Evolutionary conservation across 1,140 invertebrate genomes (phyloP).

Genomic region (Heliconius melpomene): DNA sequence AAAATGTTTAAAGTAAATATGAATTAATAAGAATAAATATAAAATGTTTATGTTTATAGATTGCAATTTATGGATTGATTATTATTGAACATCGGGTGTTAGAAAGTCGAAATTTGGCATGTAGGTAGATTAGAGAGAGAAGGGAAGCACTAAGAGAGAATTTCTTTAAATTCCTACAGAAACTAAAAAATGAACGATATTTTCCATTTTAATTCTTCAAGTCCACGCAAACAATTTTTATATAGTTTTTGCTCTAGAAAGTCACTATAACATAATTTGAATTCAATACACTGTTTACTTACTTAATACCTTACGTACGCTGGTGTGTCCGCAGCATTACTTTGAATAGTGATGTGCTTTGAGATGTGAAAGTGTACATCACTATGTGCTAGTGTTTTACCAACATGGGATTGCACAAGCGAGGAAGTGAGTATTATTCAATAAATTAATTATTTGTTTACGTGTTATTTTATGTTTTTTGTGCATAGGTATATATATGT

Average conservation of each 20-base stretch:
- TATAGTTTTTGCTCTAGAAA: not conserved
- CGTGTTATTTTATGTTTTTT: slow-evolving; percentile 2
- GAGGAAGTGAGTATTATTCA: slow-evolving; percentile 59
- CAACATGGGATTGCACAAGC: slow-evolving; percentile 66
- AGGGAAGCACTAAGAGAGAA: too few species aligned
- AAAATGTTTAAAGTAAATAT: too few species aligned
- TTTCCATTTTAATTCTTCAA: too few species aligned
- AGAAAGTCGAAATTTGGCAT: too few species aligned
- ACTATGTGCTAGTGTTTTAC: slow-evolving; percentile 48
- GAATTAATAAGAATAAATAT: too few species aligned
- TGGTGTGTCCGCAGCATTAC: slow-evolving; percentile 28
- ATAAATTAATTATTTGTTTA: slow-evolving; percentile 8
- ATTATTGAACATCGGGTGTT: too few species aligned
- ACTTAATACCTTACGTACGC: slow-evolving; percentile 31
- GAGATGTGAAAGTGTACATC: slow-evolving; percentile 54
- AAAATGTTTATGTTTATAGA: too few species aligned
- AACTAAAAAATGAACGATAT: too few species aligned
- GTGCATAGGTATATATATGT: not conserved
- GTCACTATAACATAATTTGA: not conserved
- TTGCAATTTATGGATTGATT: too few species aligned
- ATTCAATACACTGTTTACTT: not conserved
- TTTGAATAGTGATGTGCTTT: slow-evolving; percentile 56
- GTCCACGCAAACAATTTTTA: not conserved
- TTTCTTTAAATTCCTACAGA: too few species aligned
- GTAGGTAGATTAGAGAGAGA: too few species aligned